Percentiles rank a stretch among this genome's conserved stretches.
These are phyloP conservation scores for Drosophila cracens DNA, from an alignment of 2,888 invertebrate genomes.

Conservation along the genomic window DNA sequence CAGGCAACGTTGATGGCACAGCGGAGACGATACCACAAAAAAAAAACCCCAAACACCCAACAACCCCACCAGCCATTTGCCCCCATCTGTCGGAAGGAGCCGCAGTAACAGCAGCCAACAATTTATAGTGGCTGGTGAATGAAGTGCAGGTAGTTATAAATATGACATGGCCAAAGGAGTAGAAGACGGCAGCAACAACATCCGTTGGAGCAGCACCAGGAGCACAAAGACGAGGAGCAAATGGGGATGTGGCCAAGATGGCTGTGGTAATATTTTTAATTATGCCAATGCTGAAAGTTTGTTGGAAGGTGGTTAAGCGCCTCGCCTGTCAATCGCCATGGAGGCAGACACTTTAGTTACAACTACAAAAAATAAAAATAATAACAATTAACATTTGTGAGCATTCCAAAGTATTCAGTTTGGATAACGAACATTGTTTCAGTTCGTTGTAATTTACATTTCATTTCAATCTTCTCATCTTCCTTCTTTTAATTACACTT, in stretches of 20 bases:
- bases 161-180: conserved; percentile 65
- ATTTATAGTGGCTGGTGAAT: conserved; percentile 71
- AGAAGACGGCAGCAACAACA: background rate
- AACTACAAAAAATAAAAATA: conserved; percentile 1
- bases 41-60: conserved; percentile 7
- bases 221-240: background rate
- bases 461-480: background rate
- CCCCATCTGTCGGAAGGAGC: conserved; percentile 28
- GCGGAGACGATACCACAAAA: conserved; percentile 9
- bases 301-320: conserved; percentile 32
- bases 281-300: conserved; percentile 50
- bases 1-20: conserved; percentile 49
- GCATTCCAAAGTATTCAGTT: background rate
- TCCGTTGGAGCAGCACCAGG: background rate
- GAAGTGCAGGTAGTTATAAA: conserved; percentile 75
- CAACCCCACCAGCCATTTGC: background rate
- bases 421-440: background rate
- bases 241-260: conserved; percentile 18
- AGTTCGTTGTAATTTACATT: background rate
- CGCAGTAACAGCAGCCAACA: conserved; percentile 51
- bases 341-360: conserved; percentile 10
- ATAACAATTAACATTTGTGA: background rate
- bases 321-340: conserved; percentile 12
- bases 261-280: conserved; percentile 55
- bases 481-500: background rate